Base-by-base conservation (phyloP, 2,113 vertebrate species). In the Lasiurus borealis region DNA sequence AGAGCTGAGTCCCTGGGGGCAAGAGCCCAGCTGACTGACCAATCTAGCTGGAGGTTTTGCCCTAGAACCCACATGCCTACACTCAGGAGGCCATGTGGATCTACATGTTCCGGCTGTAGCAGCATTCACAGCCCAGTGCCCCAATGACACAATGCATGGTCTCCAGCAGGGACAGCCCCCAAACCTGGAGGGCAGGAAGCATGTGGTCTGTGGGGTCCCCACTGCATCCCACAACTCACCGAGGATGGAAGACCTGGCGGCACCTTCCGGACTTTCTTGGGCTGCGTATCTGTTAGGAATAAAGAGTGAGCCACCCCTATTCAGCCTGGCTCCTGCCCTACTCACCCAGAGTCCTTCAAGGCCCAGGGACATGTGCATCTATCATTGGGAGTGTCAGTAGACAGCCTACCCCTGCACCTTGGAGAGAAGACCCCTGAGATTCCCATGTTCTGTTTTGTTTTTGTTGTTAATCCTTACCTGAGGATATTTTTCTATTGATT, bases 231-330 rank as follows among this genome's bases (percentile, higher is more conserved):
- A 8, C 1, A 1, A 97, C 98, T 99, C 97, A 99, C 99, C 97
- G 99, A 99, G 96, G 99, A 99, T 0, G 99, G 99, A 95, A 99
- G 99, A 98, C 99, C 99, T 54, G 99, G 99, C 57, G 99, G 99
- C 95, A 99, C 99, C 98, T 99, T 99, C 97, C 99, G 99, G 97
- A 99, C 99, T 98, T 99, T 99, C 98, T 99, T 99, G 94, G 99
- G 99, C 97, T 99, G 99, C 6, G 99, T 95, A 86, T 99, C 99
- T 99, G 82, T n/a, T 0, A 1, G 34, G 12, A 85, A 29, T 6
- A n/a, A 34, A 10, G 3, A 8, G 14, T 19, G 1, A 69, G 54
- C 14, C 27, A 36, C 25, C 34, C 25, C 15, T 2, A 15, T 14
- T 71, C 13, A 2, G 72, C 34, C 40, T 1, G 13, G 50, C 9